Evolutionary conservation across 64 coral and sea anemone species (phyloP), one percentile per base, ranked within the genome.

Genomic region (Catalaphyllia jardinei): DNA sequence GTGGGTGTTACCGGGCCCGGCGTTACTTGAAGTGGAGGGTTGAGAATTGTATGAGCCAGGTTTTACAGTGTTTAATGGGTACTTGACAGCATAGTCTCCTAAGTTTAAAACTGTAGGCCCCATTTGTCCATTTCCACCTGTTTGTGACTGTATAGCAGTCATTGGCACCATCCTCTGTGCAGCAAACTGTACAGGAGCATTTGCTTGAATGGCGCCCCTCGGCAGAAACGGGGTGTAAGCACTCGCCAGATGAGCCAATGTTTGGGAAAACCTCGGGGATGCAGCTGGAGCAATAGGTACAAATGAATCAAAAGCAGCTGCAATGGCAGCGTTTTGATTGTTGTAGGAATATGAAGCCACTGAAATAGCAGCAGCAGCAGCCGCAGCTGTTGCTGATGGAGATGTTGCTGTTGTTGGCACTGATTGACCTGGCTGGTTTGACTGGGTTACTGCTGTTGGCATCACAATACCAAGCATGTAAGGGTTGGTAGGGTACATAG

Each of bases 241-340:
- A 91, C 92, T 97, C 46, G 95, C 95, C 79, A 97, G 78, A 75
- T 97, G 95, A 75, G 95, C 95, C 59, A 96, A 67, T 6, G 95
- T 96, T 72, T 96, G 95, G 0, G 95, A 93, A 87, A 97, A 97
- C 71, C 95, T 87, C 39, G 95, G 95, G 1, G 91, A 86, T 50
- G 95, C 91, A 77, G 95, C 95, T 42, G 95, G 95, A 52, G 95
- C 95, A 69, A 97, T 97, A 12, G 95, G 92, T 22, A 97, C 95
- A 79, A 93, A 97, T 38, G 95, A 97, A 17, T 92, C 95, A 76
- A 87, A 97, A 63, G 83, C 88, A 67, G 92, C 88, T 42, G 88
- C 95, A 72, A 97, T 92, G 49, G 95, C 90, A 57, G 91, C 63
- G 64, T 85, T 87, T 67, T 93, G 60, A 62, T 74, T 73, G 31